Base-by-base conservation (phyloP, 2,113 vertebrate genomes). In the Tragelaphus buxtoni region DNA sequence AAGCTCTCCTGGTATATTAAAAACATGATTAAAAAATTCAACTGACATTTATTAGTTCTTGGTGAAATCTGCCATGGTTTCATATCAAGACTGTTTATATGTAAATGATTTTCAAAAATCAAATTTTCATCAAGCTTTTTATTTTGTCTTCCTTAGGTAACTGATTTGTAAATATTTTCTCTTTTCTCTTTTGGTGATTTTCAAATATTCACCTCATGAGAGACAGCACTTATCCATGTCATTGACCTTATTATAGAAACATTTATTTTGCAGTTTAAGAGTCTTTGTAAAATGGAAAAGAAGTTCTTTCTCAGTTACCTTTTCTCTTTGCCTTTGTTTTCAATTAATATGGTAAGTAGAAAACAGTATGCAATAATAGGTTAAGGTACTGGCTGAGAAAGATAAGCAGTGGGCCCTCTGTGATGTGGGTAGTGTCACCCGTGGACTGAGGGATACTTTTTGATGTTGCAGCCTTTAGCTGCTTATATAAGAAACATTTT, bases 401-500 rank as follows among this genome's bases (percentile, higher is more conserved):
- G 53, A 81, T 53, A 58, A 86, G 63, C 56, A 86, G 32, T 86
- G 18, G 26, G 45, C 11, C 13, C 30, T 80, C 30, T 81, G 65
- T 83, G 58, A 84, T 32, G 5, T 83, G 45, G 10, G 30, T 42
- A 58, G 49, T 13, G 88, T 94, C 91, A 96, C 79, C 86, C 39
- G 74, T 63, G 11, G 13, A 14, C 18, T 60, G 7, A 63, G 47
- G 28, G 32, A n/a, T 85, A 74, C 42, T 86, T 91, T 91, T n/a
- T 76, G n/a, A 55, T 95, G 5, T 84, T 72, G 79, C 28, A 94
- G 87, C 8, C 35, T 65, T 97, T 88, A 95, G n/a, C 63, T 95
- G 58, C 45, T 83, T 56, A 79, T 51, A 63, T 82, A 89, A 63
- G 90, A 95, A 95, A 61, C 0, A 94, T 89, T 94, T 94, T 92